phyloP scores from a whole-genome alignment of 2,113 vertebrate genomes.

The Salvelinus alpinus region DNA sequence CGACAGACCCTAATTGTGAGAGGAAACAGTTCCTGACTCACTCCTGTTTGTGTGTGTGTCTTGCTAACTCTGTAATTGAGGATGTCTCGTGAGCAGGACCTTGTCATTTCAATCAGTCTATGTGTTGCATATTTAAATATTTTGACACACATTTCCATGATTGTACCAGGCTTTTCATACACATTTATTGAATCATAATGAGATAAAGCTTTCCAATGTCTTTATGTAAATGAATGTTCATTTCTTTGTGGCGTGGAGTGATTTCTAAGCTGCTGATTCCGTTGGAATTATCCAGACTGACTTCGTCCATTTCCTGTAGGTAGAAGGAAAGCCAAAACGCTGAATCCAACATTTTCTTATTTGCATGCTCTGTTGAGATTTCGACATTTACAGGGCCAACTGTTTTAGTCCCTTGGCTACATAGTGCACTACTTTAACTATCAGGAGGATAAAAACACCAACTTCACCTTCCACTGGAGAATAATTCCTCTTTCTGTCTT shows the following conservation, averaged over 20 bases:
- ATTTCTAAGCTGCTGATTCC: slow-evolving; percentile 62
- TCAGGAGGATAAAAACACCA: background rate
- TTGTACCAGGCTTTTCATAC: slow-evolving; percentile 47
- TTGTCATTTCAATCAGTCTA: slow-evolving; percentile 55
- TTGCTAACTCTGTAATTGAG: slow-evolving; percentile 51
- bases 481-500: background rate
- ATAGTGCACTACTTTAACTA: background rate
- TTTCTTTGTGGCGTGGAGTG: background rate
- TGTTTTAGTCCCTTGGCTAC: background rate
- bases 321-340: slow-evolving; percentile 27
- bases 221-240: slow-evolving; percentile 9
- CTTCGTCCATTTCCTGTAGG: slow-evolving; percentile 33
- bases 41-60: slow-evolving; percentile 53
- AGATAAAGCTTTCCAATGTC: slow-evolving; percentile 45
- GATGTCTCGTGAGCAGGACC: slow-evolving; percentile 48
- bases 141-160: slow-evolving; percentile 52
- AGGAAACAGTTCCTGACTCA: slow-evolving; percentile 28
- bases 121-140: slow-evolving; percentile 62
- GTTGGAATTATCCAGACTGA: slow-evolving; percentile 50
- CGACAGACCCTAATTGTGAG: background rate
- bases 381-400: background rate
- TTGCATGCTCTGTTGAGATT: background rate
- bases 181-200: slow-evolving; percentile 50
- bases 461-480: slow-evolving; percentile 14
- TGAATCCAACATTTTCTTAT: slow-evolving; percentile 13